Base-by-base conservation (phyloP, 2,113 vertebrate species). In the Neogobius melanostomus region DNA sequence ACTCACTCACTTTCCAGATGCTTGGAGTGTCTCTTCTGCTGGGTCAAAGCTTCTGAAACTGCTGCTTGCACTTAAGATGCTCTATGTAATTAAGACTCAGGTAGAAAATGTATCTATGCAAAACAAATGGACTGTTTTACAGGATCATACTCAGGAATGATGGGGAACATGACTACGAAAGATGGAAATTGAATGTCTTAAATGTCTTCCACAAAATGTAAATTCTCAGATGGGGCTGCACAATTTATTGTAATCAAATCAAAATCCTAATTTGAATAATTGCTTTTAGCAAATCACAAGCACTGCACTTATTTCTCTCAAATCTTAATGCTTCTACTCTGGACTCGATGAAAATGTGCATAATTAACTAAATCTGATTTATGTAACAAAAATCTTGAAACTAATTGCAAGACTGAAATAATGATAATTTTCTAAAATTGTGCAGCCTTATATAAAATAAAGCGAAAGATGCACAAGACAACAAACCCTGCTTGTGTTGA, bases 111-210 rank as follows among this genome's bases (percentile, higher is more conserved):
- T 60, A 47, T 9, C 36, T 57, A 21, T 66, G 43, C 65, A 76
- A 17, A 60, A 49, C 60, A 57, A 64, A 28, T 36, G n/a, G 68
- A 50, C 11, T 1, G 10, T 48, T 36, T 67, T 16, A 68, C 45
- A 62, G 53, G 49, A 72, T 68, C 46, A 48, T 64, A 59, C 69
- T 85, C 76, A 83, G 74, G 74, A 61, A 46, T 56, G 56, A 42
- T 1, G 12, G 21, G 28, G 56, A 36, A 36, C 28, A 36, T 16
- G 36, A 15, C 14, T 43, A 43, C 8, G 11, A 56, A 64, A 46
- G n/a, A 4, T 16, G n/a, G 14, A n/a, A 16, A 46, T 4, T 36
- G 28, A 36, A 36, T 36, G 28, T 36, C 28, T 36, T 36, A 36
- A 36, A 36, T 36, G 28, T 36, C 28, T 36, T 36, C 28, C 28